Evolutionary conservation across 2,888 invertebrate genomes (phyloP).

Genomic region (Ormyrus nitidulus): DNA sequence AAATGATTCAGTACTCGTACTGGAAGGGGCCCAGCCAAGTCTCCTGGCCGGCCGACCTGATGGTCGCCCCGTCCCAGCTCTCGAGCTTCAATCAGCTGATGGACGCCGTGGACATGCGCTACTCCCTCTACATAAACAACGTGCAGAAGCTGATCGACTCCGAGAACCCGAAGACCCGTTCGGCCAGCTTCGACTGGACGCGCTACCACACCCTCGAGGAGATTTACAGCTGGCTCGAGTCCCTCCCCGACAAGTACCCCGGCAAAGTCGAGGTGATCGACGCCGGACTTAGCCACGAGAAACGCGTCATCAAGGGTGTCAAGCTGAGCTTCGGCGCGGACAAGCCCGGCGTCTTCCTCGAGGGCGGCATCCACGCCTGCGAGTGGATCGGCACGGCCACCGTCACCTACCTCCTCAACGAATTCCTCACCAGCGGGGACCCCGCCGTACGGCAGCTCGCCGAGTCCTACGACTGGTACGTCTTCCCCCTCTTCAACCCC

Average conservation of each 20-base stretch:
- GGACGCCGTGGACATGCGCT: conserved; percentile 71
- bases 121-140: conserved; percentile 77
- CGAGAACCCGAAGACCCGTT: conserved; percentile 41
- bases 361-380: conserved; percentile 82
- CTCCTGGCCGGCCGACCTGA: conserved; percentile 72
- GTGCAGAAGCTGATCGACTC: conserved; percentile 77
- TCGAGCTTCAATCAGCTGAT: conserved; percentile 76
- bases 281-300: conserved; percentile 53
- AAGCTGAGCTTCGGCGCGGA: conserved; percentile 68
- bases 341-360: conserved; percentile 80
- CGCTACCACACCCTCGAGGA: conserved; percentile 79
- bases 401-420: conserved; percentile 80
- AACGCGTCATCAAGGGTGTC: conserved; percentile 58
- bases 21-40: conserved; percentile 32
- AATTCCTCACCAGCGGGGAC: conserved; percentile 79
- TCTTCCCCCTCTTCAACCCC: conserved; percentile 87
- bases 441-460: conserved; percentile 76
- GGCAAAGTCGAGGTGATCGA: conserved; percentile 75
- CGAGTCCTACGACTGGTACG: conserved; percentile 83
- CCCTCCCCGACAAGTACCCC: conserved; percentile 75
- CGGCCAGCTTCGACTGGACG: conserved; percentile 77
- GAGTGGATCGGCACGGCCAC: conserved; percentile 86
- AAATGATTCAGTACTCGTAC: not conserved
- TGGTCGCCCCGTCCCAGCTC: conserved; percentile 79
- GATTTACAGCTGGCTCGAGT: conserved; percentile 78